Base-by-base conservation (phyloP, 2,113 vertebrate genomes). In the Anguilla japonica region DNA sequence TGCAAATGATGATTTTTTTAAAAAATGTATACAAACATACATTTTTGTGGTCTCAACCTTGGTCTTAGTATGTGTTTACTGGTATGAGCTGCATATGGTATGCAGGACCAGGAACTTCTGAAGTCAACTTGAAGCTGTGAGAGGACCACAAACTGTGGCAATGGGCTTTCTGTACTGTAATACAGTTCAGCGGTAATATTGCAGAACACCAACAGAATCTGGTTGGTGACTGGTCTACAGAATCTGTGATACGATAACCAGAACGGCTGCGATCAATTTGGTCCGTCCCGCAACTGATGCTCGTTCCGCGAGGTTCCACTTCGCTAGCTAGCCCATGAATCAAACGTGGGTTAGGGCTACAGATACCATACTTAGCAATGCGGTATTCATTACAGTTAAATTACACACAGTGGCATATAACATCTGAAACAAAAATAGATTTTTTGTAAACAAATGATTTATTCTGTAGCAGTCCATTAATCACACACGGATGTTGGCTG, bases 391-490 rank as follows among this genome's bases (percentile, higher is more conserved):
- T 75, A 75, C n/a, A 29, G 9, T n/a, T 75, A n/a, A 22, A 75
- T 75, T n/a, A 34, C n/a, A 75, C n/a, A 75, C 5, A 34, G 9
- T 3, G n/a, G 71, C 26, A 75, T 13, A 34, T 75, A 75, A 7
- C 71, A 75, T 34, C 4, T 75, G n/a, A 11, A 13, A 78, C 41
- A 43, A 81, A 8, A 57, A 87, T 9, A 67, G 16, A 71, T n/a
- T 29, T 75, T 75, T 75, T 34, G n/a, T 75, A 89, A 43, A 14
- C 71, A 82, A n/a, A 56, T 83, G 0, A 1, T 67, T 88, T 91
- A 85, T 83, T 91, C 87, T 87, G 92, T 85, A 89, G 89, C 90
- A 88, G 92, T 89, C 90, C 84, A 89, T 50, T 50, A 89, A 89
- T 90, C n/a, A 34, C 18, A 75, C 5, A 34, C 88, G 88, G 85